Evolutionary conservation across 2,797 vertebrate genomes (phyloP).

Genomic region (Varecia variegata): DNA sequence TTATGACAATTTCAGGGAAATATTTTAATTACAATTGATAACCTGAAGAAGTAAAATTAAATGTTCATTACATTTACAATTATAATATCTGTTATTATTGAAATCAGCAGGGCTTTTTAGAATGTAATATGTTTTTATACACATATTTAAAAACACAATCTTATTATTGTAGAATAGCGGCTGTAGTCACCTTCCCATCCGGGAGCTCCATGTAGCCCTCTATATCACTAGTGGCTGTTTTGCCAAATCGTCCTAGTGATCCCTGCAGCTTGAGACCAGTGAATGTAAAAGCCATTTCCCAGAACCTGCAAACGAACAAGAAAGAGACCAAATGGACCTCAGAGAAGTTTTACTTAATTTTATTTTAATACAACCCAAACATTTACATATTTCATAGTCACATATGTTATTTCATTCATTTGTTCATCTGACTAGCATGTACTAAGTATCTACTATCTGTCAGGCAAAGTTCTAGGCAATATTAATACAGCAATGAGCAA

Average conservation of each 20-base stretch:
- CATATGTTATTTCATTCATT: not conserved
- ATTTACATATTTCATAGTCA: not conserved
- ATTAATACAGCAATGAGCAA: not conserved
- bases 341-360: not conserved
- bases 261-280: slow-evolving; percentile 95
- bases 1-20: slow-evolving; percentile 7
- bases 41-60: slow-evolving; percentile 19
- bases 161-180: not conserved
- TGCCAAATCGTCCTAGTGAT: slow-evolving; percentile 92
- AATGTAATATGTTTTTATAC: not conserved
- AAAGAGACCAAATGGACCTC: not conserved
- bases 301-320: slow-evolving; percentile 88
- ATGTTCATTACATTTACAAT: not conserved
- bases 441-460: not conserved
- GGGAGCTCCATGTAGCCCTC: slow-evolving; percentile 92
- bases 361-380: not conserved
- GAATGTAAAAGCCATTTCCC: slow-evolving; percentile 93
- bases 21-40: not conserved
- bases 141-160: not conserved
- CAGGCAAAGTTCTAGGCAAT: not conserved
- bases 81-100: not conserved
- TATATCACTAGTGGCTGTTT: slow-evolving; percentile 90
- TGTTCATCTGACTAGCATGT: not conserved
- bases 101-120: not conserved
- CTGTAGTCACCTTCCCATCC: slow-evolving; percentile 91